Base-by-base conservation (phyloP, 2,797 vertebrate species). In the Triplophysa yarkandensis region DNA sequence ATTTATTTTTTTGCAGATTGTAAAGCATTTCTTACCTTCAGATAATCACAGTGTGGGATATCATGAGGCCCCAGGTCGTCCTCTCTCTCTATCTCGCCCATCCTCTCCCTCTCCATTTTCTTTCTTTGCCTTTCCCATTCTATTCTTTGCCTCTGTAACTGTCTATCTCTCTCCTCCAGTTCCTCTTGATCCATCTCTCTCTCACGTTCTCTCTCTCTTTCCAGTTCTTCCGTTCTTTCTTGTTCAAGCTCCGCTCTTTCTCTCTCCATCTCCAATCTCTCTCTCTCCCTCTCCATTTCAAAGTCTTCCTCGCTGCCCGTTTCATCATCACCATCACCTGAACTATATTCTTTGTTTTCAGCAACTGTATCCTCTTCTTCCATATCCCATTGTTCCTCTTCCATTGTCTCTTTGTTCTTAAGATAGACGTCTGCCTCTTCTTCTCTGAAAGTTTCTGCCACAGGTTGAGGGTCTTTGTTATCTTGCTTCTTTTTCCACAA, bases 1-100 rank as follows among this genome's bases (percentile, higher is more conserved):
- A n/a, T n/a, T n/a, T n/a, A n/a, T n/a, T n/a, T n/a, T n/a, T n/a
- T n/a, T n/a, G n/a, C n/a, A n/a, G n/a, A n/a, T n/a, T n/a, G n/a
- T n/a, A n/a, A n/a, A n/a, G n/a, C n/a, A n/a, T n/a, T 68, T 68
- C 76, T 80, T 82, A 93, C 92, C 89, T 93, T 93, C 0, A 92
- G 81, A 60, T 85, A 61, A 48, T 85, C 88, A 80, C 90, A 90
- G 63, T 89, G 82, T 52, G 84, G 76, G 71, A 83, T 76, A 8
- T 30, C 2, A 39, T 39, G 68, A 4, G 58, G 65, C 41, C 32
- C 69, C 19, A 39, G 44, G 58, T 83, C 81, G 2, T 82, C 69
- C 41, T 80, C 78, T 82, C 77, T 83, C 71, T 67, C 79, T 27
- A 61, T 21, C 16, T 48, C 82, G 66, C 58, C 85, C 78, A 66